Percentiles rank a stretch among this genome's conserved stretches.
Evolutionary conservation across 2,888 invertebrate genomes (phyloP).

Genomic region (Cosmopolites sordidus): DNA sequence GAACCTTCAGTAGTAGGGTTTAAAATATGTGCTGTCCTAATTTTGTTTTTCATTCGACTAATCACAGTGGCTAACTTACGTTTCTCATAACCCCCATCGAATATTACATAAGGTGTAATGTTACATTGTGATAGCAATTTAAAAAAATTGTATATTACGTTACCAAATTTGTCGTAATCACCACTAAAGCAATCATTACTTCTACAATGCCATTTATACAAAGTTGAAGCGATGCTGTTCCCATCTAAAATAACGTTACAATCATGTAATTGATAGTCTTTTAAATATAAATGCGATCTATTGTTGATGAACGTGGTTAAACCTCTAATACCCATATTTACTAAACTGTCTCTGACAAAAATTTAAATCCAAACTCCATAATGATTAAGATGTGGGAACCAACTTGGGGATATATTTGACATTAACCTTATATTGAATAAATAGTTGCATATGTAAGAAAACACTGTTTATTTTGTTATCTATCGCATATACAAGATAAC

Average conservation of each 20-base stretch:
- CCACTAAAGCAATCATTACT: constrained; percentile 76
- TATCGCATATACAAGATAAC: no score
- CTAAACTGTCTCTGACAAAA: no score
- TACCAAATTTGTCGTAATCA: constrained; percentile 76
- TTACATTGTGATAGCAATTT: constrained; percentile 65
- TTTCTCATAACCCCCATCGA: constrained; percentile 66
- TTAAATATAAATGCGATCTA: constrained; percentile 61
- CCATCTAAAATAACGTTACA: constrained; percentile 75
- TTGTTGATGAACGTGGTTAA: constrained; percentile 74
- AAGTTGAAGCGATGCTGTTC: constrained; percentile 66
- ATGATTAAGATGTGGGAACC: no score
- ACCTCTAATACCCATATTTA: constrained; percentile 77
- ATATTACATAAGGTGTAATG: constrained; percentile 66
- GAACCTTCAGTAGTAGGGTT: constrained; percentile 55
- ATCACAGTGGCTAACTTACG: constrained; percentile 40
- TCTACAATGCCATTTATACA: constrained; percentile 58
- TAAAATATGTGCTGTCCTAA: constrained; percentile 46
- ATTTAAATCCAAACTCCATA: no score
- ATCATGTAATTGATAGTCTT: constrained; percentile 61
- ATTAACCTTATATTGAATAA: no score
- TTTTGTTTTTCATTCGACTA: constrained; percentile 34
- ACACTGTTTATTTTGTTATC: not conserved
- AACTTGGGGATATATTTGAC: no score
- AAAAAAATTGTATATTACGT: constrained; percentile 64
- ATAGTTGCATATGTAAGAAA: no score